Base-by-base conservation (phyloP, 2,888 invertebrate species). In the Callimorpha dominula region DNA sequence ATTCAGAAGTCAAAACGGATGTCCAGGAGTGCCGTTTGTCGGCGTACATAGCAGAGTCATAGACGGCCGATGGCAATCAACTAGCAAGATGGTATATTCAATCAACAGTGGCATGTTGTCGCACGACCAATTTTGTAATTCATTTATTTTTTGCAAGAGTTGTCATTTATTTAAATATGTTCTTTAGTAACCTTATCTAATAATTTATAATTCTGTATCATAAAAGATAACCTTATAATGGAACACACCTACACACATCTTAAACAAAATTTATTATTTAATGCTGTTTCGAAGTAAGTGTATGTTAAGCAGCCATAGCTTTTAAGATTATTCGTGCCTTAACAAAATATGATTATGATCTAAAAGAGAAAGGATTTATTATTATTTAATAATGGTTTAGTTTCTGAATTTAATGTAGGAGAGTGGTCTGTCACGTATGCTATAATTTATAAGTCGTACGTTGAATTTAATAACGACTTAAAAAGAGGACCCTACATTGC, bases 51-150 rank as follows among this genome's bases (percentile, higher is more conserved):
- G 31, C 31, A 31, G 31, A 31, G 31, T 31, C 31, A 31, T 31
- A 31, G 31, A 31, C 2, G 31, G 1, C 2, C 31, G 31, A 31
- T 31, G 31, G 31, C 31, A 31, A 31, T n/a, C n/a, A n/a, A n/a
- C n/a, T n/a, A 12, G 49, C 5, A 49, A 12, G 49, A 1, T 14
- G 15, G 8, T 54, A n/a, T 17, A 54, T 17, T 54, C 54, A 20
- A n/a, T n/a, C 0, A 20, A 7, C n/a, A n/a, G 7, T 3, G n/a
- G n/a, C n/a, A n/a, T 3, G n/a, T n/a, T 6, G 7, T 1, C 54
- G n/a, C 7, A 8, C 9, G 17, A 54, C n/a, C 1, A n/a, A 54
- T 3, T 17, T 54, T n/a, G 0, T 2, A n/a, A 9, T 9, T 20
- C n/a, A 54, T 54, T 1, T 54, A 11, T 20, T 54, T n/a, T 4